Evolutionary conservation across 2,888 invertebrate genomes (phyloP), one percentile per base, ranked within the genome.

Genomic region (Mesochorus sp.): DNA sequence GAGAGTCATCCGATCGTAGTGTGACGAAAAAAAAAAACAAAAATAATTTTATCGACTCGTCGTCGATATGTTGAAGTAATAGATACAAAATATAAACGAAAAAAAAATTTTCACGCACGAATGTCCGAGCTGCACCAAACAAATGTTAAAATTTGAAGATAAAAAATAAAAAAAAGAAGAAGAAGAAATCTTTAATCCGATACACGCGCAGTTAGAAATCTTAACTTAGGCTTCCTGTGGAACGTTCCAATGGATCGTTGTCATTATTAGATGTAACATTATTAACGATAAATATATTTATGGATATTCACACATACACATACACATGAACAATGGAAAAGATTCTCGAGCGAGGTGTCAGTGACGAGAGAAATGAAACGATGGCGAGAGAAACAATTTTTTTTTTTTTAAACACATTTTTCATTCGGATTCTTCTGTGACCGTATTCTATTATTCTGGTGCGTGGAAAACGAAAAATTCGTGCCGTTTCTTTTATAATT

Each of bases 101-200:
- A n/a, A 39, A 3, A 19, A 51, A 17, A 59, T 78, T 74, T 78
- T 17, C 70, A 74, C 74, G 70, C 74, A 78, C 70, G 28, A 70
- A 74, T 74, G 74, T 78, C 70, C 70, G 70, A 70, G 14, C 42
- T 74, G 78, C 78, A 78, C 70, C 64, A 37, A n/a, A 64, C 8
- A 71, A 37, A 66, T 39, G 64, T 78, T 61, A 39, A 74, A 66
- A n/a, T n/a, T n/a, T 12, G 67, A 57, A 51, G 14, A 31, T 6
- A 31, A 19, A 47, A 19, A 31, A 31, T 31, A 24, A 61, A 8
- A 34, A 26, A 10, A 42, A 21, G 1, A 42, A 34, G 12, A 53
- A 61, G 14, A 72, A 31, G 61, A 37, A 49, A 26, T 26, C 39
- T 8, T 34, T 26, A 26, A 37, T 73, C 53, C 68, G 49, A 55